Percentiles rank a stretch among this genome's conserved stretches.
Conservation (phyloP, 2,888 invertebrate species). For the Hyles lineata region DNA sequence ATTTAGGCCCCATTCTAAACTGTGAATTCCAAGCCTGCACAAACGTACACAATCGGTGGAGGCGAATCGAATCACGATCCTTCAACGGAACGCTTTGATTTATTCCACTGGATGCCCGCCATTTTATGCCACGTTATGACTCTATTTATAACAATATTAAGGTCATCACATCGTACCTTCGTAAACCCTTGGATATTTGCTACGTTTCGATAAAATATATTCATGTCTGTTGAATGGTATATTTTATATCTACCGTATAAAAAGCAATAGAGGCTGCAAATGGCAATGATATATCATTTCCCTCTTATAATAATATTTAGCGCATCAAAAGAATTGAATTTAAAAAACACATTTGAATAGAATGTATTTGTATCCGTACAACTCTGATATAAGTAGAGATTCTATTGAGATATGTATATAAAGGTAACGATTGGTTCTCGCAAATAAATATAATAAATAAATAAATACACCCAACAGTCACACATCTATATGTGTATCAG, state of each 20-base stretch:
- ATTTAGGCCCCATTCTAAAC: background rate
- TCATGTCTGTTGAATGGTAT: background rate
- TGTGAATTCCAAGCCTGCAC: background rate
- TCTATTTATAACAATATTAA: constrained; percentile 26
- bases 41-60: constrained; percentile 47
- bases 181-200: background rate
- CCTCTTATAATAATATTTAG: no score
- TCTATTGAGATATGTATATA: no score
- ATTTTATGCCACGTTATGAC: constrained; percentile 44
- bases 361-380: no score
- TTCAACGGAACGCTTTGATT: constrained; percentile 53
- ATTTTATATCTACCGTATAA: background rate
- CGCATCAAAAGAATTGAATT: no score
- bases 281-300: background rate
- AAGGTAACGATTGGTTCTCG: no score
- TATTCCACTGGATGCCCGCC: constrained; percentile 54
- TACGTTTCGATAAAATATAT: background rate
- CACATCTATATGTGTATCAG: no score
- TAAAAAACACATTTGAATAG: no score
- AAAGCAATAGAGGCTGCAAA: background rate
- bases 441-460: no score
- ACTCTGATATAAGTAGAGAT: no score
- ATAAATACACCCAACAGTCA: no score
- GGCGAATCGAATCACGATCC: constrained; percentile 48
- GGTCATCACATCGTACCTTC: constrained; percentile 18